Conservation (phyloP, 2,797 vertebrate species). For the Sphenopsis melanotis region DNA sequence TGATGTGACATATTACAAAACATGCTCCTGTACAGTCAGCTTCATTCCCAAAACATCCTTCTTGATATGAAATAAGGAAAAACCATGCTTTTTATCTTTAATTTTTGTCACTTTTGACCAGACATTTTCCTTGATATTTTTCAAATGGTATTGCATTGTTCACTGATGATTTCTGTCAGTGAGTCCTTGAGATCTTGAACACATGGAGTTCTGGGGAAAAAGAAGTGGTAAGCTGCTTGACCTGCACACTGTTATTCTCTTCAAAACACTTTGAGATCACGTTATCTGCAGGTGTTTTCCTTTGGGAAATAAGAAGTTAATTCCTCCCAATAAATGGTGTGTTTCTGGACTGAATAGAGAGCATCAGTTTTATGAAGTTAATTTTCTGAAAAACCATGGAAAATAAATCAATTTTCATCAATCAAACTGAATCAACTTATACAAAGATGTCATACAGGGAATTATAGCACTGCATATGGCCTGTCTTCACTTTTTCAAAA, state of each 20-base stretch:
- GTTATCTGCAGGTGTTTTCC: neutral
- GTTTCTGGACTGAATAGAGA: neutral
- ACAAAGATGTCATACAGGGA: neutral
- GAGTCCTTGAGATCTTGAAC: neutral
- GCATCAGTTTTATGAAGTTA: neutral
- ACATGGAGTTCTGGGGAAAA: neutral
- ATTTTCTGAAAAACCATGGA: neutral
- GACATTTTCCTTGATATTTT: neutral
- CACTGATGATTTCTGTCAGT: neutral
- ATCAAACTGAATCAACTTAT: neutral
- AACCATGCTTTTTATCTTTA: neutral
- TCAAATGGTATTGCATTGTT: neutral
- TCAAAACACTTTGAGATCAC: neutral
- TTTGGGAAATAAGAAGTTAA: neutral
- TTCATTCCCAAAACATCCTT: neutral
- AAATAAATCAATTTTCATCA: neutral
- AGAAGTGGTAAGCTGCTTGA: neutral
- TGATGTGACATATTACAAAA: constrained; percentile 38
- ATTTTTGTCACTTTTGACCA: neutral
- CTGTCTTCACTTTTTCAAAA: neutral
- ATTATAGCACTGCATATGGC: neutral
- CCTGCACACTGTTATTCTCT: neutral
- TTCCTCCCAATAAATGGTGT: neutral
- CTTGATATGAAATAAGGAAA: constrained; percentile 5
- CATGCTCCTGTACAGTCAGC: neutral